Base-by-base conservation (phyloP, 2,888 invertebrate genomes). In the Chalcosyrphus nemorum region DNA sequence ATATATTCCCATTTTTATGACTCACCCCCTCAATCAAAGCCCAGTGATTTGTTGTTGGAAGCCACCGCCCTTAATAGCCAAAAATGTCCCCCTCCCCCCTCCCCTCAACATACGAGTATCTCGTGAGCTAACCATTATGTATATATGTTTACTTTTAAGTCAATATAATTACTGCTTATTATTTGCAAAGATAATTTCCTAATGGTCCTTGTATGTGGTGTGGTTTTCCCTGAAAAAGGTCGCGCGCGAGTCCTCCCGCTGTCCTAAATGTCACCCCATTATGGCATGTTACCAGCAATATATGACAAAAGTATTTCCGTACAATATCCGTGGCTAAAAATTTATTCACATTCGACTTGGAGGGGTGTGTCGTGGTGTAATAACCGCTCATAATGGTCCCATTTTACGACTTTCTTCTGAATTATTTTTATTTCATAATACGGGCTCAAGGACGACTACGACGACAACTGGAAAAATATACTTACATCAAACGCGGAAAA, bases 351-450 rank as follows among this genome's bases (percentile, higher is more conserved):
- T 71, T 63, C 29, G 70, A 71, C 9, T n/a, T n/a, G n/a, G n/a
- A 50, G 57, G 81, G 81, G 77, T 77, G 81, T 71, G 81, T 45
- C 71, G 57, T 70, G 47, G 57, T 70, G 47, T 61, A 77, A 81
- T 81, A 81, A 81, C 77, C 57, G 65, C 65, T 57, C 77, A 65
- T 81, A 81, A 81, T 81, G 81, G 81, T 71, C 38, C 17, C 52
- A 3, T 81, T 81, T 81, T 77, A 77, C 65, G 81, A 77, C 71
- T 38, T 45, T 71, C 57, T 50, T 45, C 71, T 81, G 81, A 81
- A 77, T 77, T 81, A 81, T 81, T 71, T n/a, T 71, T 35, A 29
- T 45, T 71, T 43, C 71, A 66, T 71, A 74, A 72, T 47, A 59
- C 59, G 5, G 7, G n/a, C n/a, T n/a, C 32, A 9, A 32, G 29